Conservation (phyloP, 2,888 invertebrate genomes). For the Teleogryllus oceanicus region DNA sequence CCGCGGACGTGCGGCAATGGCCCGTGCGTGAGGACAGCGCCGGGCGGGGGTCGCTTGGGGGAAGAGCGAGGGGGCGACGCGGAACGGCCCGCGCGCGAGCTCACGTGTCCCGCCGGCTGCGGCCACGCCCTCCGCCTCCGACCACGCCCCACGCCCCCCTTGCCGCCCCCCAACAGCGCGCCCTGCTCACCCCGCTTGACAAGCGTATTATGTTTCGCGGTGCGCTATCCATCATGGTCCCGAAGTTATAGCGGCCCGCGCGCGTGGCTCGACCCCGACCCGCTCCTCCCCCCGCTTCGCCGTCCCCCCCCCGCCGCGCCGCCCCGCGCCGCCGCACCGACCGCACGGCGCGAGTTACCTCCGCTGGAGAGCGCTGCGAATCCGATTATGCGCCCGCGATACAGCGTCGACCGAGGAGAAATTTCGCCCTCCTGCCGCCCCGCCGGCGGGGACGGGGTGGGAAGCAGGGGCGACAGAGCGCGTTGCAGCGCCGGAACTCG, state of each 20-base stretch:
- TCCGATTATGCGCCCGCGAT: conserved; percentile 4
- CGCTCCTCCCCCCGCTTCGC: too few relatives aligned
- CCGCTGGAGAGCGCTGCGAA: background rate
- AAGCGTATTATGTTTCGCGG: background rate
- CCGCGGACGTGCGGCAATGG: too few relatives aligned
- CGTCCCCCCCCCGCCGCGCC: too few relatives aligned
- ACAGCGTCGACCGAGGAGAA: background rate
- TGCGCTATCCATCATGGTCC: background rate
- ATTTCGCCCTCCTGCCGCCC: background rate
- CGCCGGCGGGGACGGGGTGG: background rate
- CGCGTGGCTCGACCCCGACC: background rate
- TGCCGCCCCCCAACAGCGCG: too few relatives aligned
- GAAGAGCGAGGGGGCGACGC: too few relatives aligned
- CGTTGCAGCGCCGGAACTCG: too few relatives aligned
- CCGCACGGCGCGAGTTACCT: background rate
- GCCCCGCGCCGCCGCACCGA: background rate
- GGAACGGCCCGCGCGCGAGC: too few relatives aligned
- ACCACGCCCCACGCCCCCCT: too few relatives aligned
- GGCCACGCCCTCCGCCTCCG: too few relatives aligned
- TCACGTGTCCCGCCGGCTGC: too few relatives aligned
- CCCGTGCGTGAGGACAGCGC: too few relatives aligned
- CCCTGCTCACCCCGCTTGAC: background rate
- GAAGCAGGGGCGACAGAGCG: background rate
- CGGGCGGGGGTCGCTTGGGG: too few relatives aligned
- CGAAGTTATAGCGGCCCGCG: background rate